Base-by-base conservation (phyloP, 1,140 invertebrate species). In the Zaprionus taronus region DNA sequence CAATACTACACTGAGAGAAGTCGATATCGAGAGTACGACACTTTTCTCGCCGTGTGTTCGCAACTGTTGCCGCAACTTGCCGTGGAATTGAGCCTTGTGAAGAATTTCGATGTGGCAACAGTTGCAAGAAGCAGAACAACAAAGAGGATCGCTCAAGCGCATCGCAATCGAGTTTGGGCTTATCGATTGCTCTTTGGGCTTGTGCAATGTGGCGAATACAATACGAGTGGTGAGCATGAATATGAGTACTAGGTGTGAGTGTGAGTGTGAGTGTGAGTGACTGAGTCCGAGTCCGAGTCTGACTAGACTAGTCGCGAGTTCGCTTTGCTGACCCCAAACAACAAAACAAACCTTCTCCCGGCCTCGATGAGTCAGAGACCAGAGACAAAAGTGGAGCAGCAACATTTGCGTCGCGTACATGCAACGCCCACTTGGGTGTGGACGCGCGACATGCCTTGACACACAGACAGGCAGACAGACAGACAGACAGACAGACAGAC, bases 351-450 rank as follows among this genome's bases (percentile, higher is more conserved):
- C 72, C 72, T 75, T 75, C 66, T 75, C 66, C 66, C 67, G 26
- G 63, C 71, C 70, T 68, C 65, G 71, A 77, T 83, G 77, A 77
- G 70, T 82, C 80, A 74, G 41, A 74, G 41, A 36, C 17, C 63
- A 51, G 26, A 22, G 26, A 20, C 22, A 15, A 76, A 83, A 69
- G 64, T 84, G 24, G 81, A 81, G 78, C 77, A 77, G 36, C 68
- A 61, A 44, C 24, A 77, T 38, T 38, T 38, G 41, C n/a, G 41
- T 17, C n/a, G n/a, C 5, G 41, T 17, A 9, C n/a, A n/a, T 44
- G n/a, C 41, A 44, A 85, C 83, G 83, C 83, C 83, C 83, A 85
- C 83, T 20, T 79, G 79, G 83, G 83, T 85, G 83, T 82, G 83
- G 79, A 78, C 14, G 70, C 12, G 69, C 26, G 80, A 65, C 80